Conservation (phyloP, 2,888 invertebrate species). For the Nomada ferruginata region DNA sequence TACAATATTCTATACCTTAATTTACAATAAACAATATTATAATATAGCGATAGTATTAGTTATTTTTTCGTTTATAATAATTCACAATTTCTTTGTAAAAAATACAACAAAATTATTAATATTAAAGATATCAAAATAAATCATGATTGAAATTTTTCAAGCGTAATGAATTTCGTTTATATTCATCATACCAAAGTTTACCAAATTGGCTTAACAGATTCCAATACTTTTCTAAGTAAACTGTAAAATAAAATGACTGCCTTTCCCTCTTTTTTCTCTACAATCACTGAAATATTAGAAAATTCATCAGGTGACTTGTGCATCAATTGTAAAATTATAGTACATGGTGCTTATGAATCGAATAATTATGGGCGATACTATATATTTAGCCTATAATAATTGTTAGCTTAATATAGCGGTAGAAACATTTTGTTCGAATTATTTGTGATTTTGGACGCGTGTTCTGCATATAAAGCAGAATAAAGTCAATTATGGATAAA, state of each 20-base stretch:
- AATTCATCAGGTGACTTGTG: neutral
- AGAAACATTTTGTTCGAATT: slow-evolving; percentile 18
- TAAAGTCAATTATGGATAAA: slow-evolving; percentile 41
- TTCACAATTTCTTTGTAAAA: no score
- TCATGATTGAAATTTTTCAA: no score
- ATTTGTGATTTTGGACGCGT: slow-evolving; percentile 55
- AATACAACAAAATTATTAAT: no score
- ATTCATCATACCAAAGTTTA: no score
- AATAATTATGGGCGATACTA: slow-evolving; percentile 5
- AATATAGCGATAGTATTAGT: no score
- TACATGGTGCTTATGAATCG: neutral
- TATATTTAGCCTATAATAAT: slow-evolving; percentile 30
- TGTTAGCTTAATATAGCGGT: slow-evolving; percentile 17
- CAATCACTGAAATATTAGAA: no score
- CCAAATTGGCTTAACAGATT: neutral
- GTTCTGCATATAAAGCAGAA: slow-evolving; percentile 54
- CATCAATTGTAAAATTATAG: neutral
- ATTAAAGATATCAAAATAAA: no score
- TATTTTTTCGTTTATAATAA: no score
- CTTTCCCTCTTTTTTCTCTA: no score
- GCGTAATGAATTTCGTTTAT: no score
- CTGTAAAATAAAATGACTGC: no score
- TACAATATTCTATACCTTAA: slow-evolving; percentile 8
- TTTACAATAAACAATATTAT: neutral
- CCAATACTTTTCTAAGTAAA: neutral